Evolutionary conservation across 2,113 vertebrate genomes (phyloP), one percentile per base, ranked within the genome.

Genomic region (Xyliphius kryptos): DNA sequence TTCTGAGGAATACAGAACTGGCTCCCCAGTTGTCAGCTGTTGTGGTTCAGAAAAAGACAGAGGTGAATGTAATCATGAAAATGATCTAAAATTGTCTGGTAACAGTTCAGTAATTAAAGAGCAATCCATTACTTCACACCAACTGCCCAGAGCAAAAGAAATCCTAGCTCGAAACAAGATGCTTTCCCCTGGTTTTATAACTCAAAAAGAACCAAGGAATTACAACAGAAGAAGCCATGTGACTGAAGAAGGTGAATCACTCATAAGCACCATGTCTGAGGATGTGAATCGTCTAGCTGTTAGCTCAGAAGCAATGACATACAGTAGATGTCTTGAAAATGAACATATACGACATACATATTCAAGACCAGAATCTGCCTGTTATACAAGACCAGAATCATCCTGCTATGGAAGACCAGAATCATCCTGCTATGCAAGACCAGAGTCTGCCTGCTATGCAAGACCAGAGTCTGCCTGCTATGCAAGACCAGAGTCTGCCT

Each of bases 1-100:
- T 79, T 89, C 72, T 12, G 92, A 93, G 2, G 92, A 92, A 8
- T 66, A 86, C 0, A 66, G 78, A 1, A 69, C 83, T 20, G 77
- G 77, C 55, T 84, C 84, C n/a, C 85, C 87, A 0, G 81, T 61
- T 65, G 90, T 89, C 54, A 53, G 14, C 32, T 53, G 57, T 3
- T 71, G 58, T 6, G 51, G 40, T 12, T 68, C 73, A 58, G 80
- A 77, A 3, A 81, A 69, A 71, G 67, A 12, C 8, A 78, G 87
- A 5, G 77, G 82, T n/a, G 81, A 74, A 14, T 80, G 69, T 15
- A 75, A 79, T 32, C 44, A 43, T 8, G 3, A 50, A 54, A 16
- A n/a, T 44, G n/a, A n/a, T n/a, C 10, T 50, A 7, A 83, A 77
- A 67, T 70, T 59, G 26, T 43, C 60, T 17, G 52, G 65, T 47